Evolutionary conservation across 1,140 invertebrate species (phyloP), one percentile per base, ranked within the genome.

Genomic region (Drosophila sproati): DNA sequence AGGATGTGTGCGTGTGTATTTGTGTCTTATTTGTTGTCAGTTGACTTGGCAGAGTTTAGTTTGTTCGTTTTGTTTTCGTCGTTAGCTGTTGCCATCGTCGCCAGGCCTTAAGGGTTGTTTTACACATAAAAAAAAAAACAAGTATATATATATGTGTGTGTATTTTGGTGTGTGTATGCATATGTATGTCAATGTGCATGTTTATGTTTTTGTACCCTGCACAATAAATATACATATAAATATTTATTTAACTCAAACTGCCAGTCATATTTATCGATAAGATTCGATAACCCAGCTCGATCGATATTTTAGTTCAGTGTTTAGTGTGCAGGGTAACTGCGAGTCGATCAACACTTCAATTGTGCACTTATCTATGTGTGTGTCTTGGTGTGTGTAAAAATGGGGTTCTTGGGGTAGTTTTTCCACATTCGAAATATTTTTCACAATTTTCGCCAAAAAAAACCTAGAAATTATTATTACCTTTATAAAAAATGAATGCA

Each of bases 91-190:
- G 66, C 64, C 72, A 69, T 74, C 43, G 66, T 39, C 35, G 35
- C 50, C 34, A 62, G 56, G 8, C 28, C 39, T 71, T 75, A 71
- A 64, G 73, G 73, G 73, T 71, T 75, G 73, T 37, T 75, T 47
- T 37, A 7, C 12, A n/a, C n/a, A n/a, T 43, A 20, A n/a, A 35
- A 51, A 29, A 29, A 35, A 52, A 8, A 12, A 51, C 20, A 32
- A n/a, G 52, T 39, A 41, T 63, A 6, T 43, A 20, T 41, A 32
- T 43, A 10, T 10, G 5, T 41, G 28, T 31, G 3, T 12, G 37
- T 41, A 29, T 56, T 5, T 32, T 12, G 12, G 45, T 47, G 6
- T 34, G 5, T 34, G 4, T 7, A 47, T 32, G 50, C 12, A 8
- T 57, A 54, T 55, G 39, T 12, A 12, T 35, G 55, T 34, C 10